A percentile compares a stretch with the other conserved stretches of the same genome.
phyloP scores from a whole-genome alignment of 30 jellyfish, hydroid and myxozoan genomes.

The Rhopilema esculentum region DNA sequence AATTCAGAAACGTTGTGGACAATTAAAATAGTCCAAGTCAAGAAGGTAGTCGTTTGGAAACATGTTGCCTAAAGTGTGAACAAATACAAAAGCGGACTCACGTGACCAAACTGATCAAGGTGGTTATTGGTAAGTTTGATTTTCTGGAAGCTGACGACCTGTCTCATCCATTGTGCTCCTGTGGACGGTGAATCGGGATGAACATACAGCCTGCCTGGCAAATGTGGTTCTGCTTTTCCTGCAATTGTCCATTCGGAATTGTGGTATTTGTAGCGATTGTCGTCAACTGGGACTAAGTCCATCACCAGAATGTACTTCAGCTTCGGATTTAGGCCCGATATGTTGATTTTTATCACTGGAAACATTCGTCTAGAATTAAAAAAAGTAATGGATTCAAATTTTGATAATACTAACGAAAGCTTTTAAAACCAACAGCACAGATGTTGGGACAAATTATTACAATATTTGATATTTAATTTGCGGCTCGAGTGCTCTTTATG shows the following conservation, averaged over 20 bases:
- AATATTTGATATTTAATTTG: no score
- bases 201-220: constrained; percentile 92
- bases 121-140: constrained; percentile 93
- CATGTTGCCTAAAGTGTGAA: not conserved
- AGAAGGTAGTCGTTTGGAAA: no score
- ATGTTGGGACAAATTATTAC: no score
- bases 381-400: no score
- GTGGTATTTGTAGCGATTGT: constrained; percentile 92
- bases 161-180: constrained; percentile 98
- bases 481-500: no score
- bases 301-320: constrained; percentile 89
- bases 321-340: constrained; percentile 91
- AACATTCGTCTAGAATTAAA: constrained; percentile 87
- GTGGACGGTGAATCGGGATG: constrained; percentile 98
- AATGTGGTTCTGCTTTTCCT: constrained; percentile 96
- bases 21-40: no score
- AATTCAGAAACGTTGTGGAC: no score
- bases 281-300: constrained; percentile 97
- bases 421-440: no score
- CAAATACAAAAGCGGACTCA: no score
- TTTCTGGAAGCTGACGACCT: constrained; percentile 90
- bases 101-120: constrained; percentile 94
- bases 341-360: constrained; percentile 89
- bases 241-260: constrained; percentile 97
- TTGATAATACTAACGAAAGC: no score